Evolutionary conservation across 2,113 vertebrate species (phyloP), one percentile per base, ranked within the genome.

Genomic region (Aspidoscelis tigris): DNA sequence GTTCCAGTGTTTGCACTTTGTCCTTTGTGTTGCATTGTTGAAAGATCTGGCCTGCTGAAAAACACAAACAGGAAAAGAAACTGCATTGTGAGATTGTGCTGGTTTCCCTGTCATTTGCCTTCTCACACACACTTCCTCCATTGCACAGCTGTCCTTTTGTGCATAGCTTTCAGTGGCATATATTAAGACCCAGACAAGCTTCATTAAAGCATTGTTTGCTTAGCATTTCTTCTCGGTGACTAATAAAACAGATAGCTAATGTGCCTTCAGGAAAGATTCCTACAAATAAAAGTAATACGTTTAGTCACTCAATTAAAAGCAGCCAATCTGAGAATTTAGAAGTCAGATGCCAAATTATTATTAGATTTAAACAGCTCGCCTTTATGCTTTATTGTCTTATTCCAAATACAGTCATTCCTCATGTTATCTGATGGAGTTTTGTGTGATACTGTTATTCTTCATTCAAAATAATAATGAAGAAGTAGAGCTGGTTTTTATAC

Each of bases 71-170:
- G 83, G 83, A 79, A 73, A 33, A 65, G 43, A 33, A 64, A 50
- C 61, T 10, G 16, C 58, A 80, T 80, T 73, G 77, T 85, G 21
- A 11, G 43, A 53, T 3, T 53, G 24, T 44, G 68, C 74, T 21
- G 22, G 55, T 44, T 75, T 79, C 12, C 33, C 10, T 41, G 76
- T 50, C 69, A 53, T 70, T n/a, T 85, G 70, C 21, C 44, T 75
- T 85, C 2, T 1, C 70, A 65, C 9, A 39, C 44, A 65, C 61
- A 26, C 77, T 85, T 80, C 84, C 77, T 85, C 70, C 84, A 26
- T 80, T 73, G 10, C 84, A 85, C 39, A 85, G 58, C 55, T 61
- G 72, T 74, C 84, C 77, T 79, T 79, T 85, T 85, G 77, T 79
- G 70, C 21, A 8, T 66, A 58, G 21, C 20, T 74, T 80, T 85